These are phyloP conservation scores for Chlorodrepanis virens DNA, from an alignment of 2,113 vertebrate genomes.

Conservation along the genomic window DNA sequence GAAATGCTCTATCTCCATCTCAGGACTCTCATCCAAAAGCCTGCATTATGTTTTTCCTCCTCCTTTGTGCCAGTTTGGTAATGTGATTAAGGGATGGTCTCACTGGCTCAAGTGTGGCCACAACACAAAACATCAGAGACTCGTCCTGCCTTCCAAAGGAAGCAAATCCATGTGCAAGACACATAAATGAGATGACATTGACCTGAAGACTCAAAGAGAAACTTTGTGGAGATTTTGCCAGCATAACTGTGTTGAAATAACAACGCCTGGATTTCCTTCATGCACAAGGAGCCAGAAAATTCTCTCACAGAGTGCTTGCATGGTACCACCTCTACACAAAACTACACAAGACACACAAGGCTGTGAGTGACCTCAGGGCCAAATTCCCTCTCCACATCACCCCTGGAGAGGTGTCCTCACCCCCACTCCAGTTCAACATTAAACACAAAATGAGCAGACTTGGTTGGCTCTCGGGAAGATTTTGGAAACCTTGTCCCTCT, in stretches of 20 bases:
- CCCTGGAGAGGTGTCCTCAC: neutral
- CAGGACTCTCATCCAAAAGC: neutral
- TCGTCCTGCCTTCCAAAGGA: neutral
- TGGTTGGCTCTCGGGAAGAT: rapidly evolving
- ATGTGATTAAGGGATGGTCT: neutral
- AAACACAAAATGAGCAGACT: rapidly evolving
- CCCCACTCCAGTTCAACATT: rapidly evolving
- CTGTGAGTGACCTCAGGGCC: neutral
- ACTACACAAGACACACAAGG: neutral
- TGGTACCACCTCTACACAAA: neutral
- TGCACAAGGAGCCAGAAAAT: neutral
- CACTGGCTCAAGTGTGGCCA: neutral
- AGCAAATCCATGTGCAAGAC: neutral
- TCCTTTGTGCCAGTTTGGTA: neutral
- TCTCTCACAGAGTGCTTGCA: neutral
- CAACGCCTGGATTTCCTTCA: neutral
- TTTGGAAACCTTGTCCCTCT: neutral
- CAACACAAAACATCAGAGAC: neutral
- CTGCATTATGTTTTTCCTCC: neutral
- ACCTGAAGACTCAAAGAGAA: neutral
- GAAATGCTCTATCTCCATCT: constrained; percentile 40
- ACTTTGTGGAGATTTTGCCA: neutral
- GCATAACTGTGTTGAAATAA: rapidly evolving
- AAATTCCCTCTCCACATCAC: rapidly evolving
- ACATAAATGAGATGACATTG: neutral